Base-by-base conservation (phyloP, 1,140 invertebrate genomes). In the Heliconius eleuchia region DNA sequence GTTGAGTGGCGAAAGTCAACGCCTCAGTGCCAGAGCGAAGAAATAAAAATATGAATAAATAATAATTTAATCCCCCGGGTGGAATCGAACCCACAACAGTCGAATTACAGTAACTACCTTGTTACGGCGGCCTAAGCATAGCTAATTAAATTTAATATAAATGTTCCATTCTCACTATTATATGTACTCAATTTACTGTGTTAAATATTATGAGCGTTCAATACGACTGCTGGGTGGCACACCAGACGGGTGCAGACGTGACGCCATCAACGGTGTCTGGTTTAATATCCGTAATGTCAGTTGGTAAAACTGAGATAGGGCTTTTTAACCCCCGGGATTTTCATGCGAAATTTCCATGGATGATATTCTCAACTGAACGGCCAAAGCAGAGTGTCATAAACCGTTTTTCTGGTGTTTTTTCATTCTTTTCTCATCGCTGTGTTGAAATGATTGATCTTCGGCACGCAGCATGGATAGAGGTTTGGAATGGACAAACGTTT, bases 351-450 rank as follows among this genome's bases (percentile, higher is more conserved):
- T 34, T 77, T 66, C 37, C 46, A 72, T 18, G 46, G 18, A 34
- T 70, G 72, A 77, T 77, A 77, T 77, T 72, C 30, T 77, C 46
- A 42, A 50, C 46, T 52, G 76, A 77, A 55, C 34, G 76, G 19
- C 55, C 76, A 77, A 77, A 77, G 71, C 27, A 34, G 19, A 50
- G 46, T 57, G 46, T 76, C 76, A 77, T 70, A 57, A 60, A 66
- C 2, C 18, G 71, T 66, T 52, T 72, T 70, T 46, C 42, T n/a
- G 52, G 46, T 55, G 72, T 72, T 71, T 42, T 23, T 11, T 60
- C 0, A 9, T 23, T 42, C 42, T 23, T 60, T n/a, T 3, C 9
- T 60, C 57, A 9, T 46, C 42, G 42, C 42, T 46, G 11, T 46
- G 42, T 46, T 4, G 42, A 11, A 46, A 46, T 46, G 19, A 60